Conservation (phyloP, 2,888 invertebrate species). For the Agrotis segetum region DNA sequence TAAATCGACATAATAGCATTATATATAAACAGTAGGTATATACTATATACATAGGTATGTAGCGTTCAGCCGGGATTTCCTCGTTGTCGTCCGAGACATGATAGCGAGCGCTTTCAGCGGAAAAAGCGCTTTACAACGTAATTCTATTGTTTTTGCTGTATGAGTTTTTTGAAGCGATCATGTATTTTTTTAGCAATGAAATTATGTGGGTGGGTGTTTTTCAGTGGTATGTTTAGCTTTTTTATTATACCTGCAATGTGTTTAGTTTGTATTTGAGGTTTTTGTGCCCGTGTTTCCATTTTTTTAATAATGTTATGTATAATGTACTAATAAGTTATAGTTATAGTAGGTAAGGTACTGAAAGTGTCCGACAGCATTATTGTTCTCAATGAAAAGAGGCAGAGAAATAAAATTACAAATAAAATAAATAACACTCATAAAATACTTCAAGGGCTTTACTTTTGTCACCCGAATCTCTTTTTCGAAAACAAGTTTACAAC, state of each 20-base stretch:
- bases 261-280: neutral
- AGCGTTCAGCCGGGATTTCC: conserved; percentile 80
- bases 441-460: conserved; percentile 1
- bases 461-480: conserved; percentile 30
- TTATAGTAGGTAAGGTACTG: too few relatives aligned
- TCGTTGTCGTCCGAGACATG: conserved; percentile 81
- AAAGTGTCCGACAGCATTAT: neutral
- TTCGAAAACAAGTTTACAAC: conserved; percentile 40
- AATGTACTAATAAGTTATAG: too few relatives aligned
- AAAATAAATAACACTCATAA: neutral
- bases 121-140: conserved; percentile 73
- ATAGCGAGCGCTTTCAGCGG: conserved; percentile 69
- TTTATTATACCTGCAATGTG: neutral
- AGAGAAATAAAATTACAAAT: too few relatives aligned
- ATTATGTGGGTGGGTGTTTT: conserved; percentile 12
- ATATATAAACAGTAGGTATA: conserved; percentile 74
- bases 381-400: neutral
- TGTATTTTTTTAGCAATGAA: conserved; percentile 17
- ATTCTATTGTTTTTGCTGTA: conserved; percentile 53
- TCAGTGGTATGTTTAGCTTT: neutral
- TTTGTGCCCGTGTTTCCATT: too few relatives aligned
- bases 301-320: neutral
- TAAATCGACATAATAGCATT: conserved; percentile 81
- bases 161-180: conserved; percentile 26
- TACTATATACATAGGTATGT: conserved; percentile 69